A percentile compares a stretch with the other conserved stretches of the same genome.
Evolutionary conservation across 2,113 vertebrate genomes (phyloP).

Genomic region (Poecilia latipinna): DNA sequence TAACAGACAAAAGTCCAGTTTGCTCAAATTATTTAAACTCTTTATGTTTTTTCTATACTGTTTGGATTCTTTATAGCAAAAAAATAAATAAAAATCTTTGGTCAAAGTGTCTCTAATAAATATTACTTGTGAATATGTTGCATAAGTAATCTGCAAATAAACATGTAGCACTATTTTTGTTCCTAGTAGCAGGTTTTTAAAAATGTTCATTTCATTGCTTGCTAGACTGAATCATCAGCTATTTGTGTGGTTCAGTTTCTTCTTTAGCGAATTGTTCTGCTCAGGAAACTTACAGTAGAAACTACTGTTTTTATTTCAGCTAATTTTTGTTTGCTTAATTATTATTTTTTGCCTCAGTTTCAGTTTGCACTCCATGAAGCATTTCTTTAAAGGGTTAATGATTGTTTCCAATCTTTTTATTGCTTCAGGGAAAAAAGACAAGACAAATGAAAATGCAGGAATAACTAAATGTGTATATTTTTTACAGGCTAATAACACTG

Average conservation of each 20-base stretch:
- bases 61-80: not conserved
- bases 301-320: no score
- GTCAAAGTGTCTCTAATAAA: not conserved
- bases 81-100: not conserved
- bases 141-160: not conserved
- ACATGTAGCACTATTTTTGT: not conserved
- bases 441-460: no score
- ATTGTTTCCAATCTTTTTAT: no score
- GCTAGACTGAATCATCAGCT: not conserved
- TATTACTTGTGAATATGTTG: not conserved
- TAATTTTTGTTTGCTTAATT: not conserved
- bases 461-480: no score
- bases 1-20: not conserved
- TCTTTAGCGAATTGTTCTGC: not conserved
- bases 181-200: not conserved
- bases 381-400: no score
- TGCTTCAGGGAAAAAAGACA: no score
- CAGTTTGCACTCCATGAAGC: no score
- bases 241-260: not conserved
- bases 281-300: not conserved
- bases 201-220: not conserved
- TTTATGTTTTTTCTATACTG: not conserved
- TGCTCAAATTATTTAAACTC: not conserved
- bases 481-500: no score
- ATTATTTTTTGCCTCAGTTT: not conserved